Base-by-base conservation (phyloP, 1,140 invertebrate genomes). In the Macrobrachium nipponense region DNA sequence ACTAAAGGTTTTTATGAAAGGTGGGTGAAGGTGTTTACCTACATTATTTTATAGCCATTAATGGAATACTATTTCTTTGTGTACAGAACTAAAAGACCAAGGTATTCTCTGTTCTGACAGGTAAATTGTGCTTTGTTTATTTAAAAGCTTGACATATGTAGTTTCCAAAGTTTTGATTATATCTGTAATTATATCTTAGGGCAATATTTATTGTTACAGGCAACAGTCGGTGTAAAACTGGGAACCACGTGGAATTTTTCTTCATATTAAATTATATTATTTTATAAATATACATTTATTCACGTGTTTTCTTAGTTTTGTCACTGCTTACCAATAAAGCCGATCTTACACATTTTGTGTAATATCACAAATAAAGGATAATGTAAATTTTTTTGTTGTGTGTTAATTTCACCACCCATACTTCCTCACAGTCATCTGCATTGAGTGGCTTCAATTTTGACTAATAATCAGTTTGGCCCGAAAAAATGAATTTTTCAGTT, bases 141-240 rank as follows among this genome's bases (percentile, higher is more conserved):
- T 59, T 86, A 61, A 17, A 70, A 80, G 59, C 59, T 20, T 58
- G 58, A 27, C 27, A 75, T 80, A 43, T 58, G 59, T 80, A 36
- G 58, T 59, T 79, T 78, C 60, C 64, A 68, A 20, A 58, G 61
- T 72, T 86, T 64, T 43, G 51, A 44, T 75, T 51, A 79, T 78
- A 68, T 60, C 58, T 85, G 66, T 85, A 78, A 85, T 85, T 85
- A 85, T 76, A 85, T 76, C 66, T 51, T 80, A 72, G 78, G 78
- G 78, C 78, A 44, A 80, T 86, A 86, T 86, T 86, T 86, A 86
- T 86, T 86, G 84, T 86, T 86, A 86, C 77, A 80, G 84, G 84
- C 84, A 86, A 86, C 73, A 86, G 80, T 80, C 59, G 73, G 61
- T 59, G 58, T 72, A 68, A 62, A 73, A 72, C 68, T 75, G 72